Base-by-base conservation (phyloP, 37 sponge, comb jelly and placozoan genomes). In the Amphimedon queenslandica region DNA sequence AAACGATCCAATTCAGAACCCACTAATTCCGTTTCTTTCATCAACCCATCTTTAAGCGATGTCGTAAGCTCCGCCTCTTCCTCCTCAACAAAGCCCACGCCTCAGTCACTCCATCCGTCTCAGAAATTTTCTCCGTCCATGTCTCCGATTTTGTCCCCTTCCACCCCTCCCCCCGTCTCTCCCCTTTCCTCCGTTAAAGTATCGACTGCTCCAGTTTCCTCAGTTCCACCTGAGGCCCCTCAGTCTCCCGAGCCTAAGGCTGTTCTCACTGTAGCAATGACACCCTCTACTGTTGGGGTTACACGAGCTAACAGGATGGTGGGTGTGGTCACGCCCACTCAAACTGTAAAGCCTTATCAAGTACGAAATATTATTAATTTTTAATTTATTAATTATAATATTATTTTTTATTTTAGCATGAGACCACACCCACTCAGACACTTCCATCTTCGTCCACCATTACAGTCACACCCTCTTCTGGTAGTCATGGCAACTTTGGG, bases 401-500 rank as follows among this genome's bases (percentile, higher is more conserved):
- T 47, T 18, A 47, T 47, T 47, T 18, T 47, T 18, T 47, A 13
- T 47, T 47, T 18, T 47, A 47, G 53, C 53, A 13, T 47, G 53
- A 47, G 8, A 32, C 80, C 3, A 31, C 23, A 0, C 24, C 51
- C 23, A 63, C 55, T 43, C 57, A 36, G n/a, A 23, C 69, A 10
- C n/a, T 34, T 36, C 16, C 67, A 1, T 35, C 40, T 4, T 41
- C 73, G 2, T 64, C 64, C 64, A 42, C 61, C 4, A 5, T 42
- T 58, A 58, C 61, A 33, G 28, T 6, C 16, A 37, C 20, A 31
- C 69, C 40, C 2, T 27, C 67, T 18, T 25, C 57, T 38, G 37
- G 63, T 36, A n/a, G 37, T 30, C 42, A 35, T 18, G 67, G 84
- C n/a, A 66, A 67, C 37, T 74, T 57, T 57, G 82, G 82, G 1